Percentiles rank a stretch among this genome's conserved stretches.
Evolutionary conservation across 2,113 vertebrate genomes (phyloP).

Genomic region (Antechinus flavipes): DNA sequence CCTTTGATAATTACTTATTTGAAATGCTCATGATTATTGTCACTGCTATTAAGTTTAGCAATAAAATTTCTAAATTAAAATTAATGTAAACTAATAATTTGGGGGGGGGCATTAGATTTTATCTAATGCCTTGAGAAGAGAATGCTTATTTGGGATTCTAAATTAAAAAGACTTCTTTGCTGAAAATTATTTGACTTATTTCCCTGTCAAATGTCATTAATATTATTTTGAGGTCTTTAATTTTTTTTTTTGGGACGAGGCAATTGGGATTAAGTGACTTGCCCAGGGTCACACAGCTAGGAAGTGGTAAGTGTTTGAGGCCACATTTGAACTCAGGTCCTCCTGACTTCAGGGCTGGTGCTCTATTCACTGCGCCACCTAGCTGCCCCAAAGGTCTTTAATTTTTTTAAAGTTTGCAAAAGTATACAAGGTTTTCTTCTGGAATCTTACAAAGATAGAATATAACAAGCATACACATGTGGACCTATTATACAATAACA

Average conservation of each 20-base stretch:
- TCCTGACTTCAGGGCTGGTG: no score
- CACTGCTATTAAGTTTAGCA: constrained; percentile 28
- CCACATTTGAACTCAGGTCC: no score
- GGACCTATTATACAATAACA: constrained; percentile 31
- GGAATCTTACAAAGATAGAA: constrained; percentile 32
- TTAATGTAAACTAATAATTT: constrained; percentile 30
- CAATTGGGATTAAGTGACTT: no score
- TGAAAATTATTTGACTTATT: constrained; percentile 32
- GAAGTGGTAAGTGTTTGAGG: no score
- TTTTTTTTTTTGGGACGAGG: no score
- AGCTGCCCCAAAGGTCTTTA: constrained; percentile 25
- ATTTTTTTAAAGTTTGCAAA: constrained; percentile 38
- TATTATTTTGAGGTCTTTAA: constrained; percentile 36
- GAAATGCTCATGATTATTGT: constrained; percentile 33
- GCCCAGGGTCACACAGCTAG: no score
- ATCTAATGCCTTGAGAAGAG: constrained; percentile 11
- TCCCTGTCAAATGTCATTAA: constrained; percentile 2
- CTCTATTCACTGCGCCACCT: no score
- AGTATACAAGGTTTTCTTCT: constrained; percentile 41
- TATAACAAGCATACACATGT: constrained; percentile 11
- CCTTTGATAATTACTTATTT: constrained; percentile 40
- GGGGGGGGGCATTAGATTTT: neutral
- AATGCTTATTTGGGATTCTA: constrained; percentile 18
- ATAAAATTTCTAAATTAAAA: constrained; percentile 31
- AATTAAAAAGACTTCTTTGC: constrained; percentile 24